Evolutionary conservation across 2,797 vertebrate genomes (phyloP), one percentile per base, ranked within the genome.

Genomic region (Nyctalus aviator): DNA sequence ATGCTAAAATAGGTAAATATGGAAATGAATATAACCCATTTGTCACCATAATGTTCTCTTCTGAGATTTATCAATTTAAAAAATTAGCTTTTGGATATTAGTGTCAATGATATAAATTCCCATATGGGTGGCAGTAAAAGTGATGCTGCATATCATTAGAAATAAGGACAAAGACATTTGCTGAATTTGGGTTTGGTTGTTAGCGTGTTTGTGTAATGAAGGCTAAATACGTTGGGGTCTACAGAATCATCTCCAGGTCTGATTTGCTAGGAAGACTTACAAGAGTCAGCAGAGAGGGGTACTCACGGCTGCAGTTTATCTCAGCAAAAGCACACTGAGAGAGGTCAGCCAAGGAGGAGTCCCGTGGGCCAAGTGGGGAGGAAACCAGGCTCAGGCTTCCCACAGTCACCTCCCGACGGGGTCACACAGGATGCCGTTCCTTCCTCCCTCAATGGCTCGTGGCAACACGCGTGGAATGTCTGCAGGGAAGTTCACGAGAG

Each of bases 51-150:
- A 88, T 59, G 88, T 82, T 62, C 37, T 72, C 66, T 68, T 66
- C 72, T 92, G 55, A 72, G 32, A 66, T 30, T 48, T 92, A 72
- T 41, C 30, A 18, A 41, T 50, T 78, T 35, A 83, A 93, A 88
- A 72, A 72, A 62, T 35, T 77, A 92, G 41, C 25, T 69, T 53
- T 75, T 64, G 13, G 66, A 53, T 81, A 62, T 55, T 48, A 86
- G 50, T 32, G 55, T 35, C 35, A 23, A n/a, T 76, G 68, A 15
- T 32, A 89, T 76, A 72, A 23, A 81, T 83, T 68, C 92, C 30
- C 27, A 3, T 53, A n/a, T 76, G 27, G 35, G 9, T 79, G 2
- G 23, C 21, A 37, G 13, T 75, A 15, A 85, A 92, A 83, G 12
- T 8, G 18, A 64, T 91, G 27, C 8, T 62, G 35, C 46, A 25